These are phyloP conservation scores for Pedionomus torquatus DNA, from an alignment of 2,113 vertebrate genomes.

Conservation along the genomic window DNA sequence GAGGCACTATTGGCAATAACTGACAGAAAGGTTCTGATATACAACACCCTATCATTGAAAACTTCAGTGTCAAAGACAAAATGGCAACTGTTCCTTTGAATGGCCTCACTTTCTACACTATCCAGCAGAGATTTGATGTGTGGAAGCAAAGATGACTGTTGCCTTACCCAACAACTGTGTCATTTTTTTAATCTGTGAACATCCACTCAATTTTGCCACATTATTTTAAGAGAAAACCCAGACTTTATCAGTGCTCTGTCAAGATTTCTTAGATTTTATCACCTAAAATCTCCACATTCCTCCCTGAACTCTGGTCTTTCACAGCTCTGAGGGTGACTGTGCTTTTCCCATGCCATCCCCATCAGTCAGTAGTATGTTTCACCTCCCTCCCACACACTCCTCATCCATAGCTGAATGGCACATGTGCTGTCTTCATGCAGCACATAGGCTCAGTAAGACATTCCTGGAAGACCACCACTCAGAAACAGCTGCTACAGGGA, in stretches of 20 bases:
- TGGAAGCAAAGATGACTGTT: not conserved
- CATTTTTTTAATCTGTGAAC: not conserved
- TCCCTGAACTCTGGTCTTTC: not conserved
- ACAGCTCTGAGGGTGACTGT: not conserved
- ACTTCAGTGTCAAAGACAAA: slow-evolving; percentile 19
- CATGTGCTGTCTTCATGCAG: not conserved
- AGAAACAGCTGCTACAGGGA: not conserved
- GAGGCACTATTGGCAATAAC: slow-evolving; percentile 90
- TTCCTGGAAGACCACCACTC: not conserved
- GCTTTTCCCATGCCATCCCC: not conserved
- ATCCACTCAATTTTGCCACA: not conserved
- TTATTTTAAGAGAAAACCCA: not conserved
- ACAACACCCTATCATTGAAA: slow-evolving; percentile 56
- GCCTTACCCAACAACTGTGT: not conserved
- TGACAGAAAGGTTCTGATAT: slow-evolving; percentile 72
- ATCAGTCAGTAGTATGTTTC: not conserved
- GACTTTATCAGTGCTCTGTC: not conserved
- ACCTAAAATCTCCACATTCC: not conserved
- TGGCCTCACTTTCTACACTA: not conserved
- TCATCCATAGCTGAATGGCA: not conserved
- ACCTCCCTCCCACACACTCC: not conserved
- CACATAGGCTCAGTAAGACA: not conserved
- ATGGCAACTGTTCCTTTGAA: not conserved
- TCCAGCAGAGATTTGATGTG: not conserved
- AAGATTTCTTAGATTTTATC: not conserved